Evolutionary conservation across 2,888 invertebrate genomes (phyloP), one percentile per base, ranked within the genome.

Genomic region (Harpagoxenus sublaevis): DNA sequence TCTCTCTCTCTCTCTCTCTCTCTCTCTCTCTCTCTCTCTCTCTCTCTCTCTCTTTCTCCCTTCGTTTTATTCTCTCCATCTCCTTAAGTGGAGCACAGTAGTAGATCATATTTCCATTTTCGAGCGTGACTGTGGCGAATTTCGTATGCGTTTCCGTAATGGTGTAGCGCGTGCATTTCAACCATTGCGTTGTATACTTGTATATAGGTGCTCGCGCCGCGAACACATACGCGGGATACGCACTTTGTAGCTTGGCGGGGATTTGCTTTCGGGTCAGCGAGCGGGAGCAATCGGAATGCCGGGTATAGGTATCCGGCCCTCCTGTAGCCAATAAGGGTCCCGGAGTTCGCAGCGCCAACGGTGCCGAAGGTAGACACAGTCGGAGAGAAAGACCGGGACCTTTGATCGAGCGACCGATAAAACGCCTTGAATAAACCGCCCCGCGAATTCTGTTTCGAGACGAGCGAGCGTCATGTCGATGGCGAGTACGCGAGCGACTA

Each of bases 191-290:
- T 23, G 23, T 0, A 23, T 23, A 23, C 23, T 23, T 23, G 51
- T 35, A 35, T 57, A 74, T 35, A 77, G 23, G 23, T 23, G 23
- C 65, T 23, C n/a, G n/a, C 82, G 75, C 45, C 23, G 45, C 53
- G 51, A 75, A 60, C 51, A 60, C 51, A 12, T 71, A 60, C 60
- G 66, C 65, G 31, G 68, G 31, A 70, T 83, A 60, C 87, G 75
- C 60, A 57, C 57, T 77, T 68, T 78, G 78, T 68, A 60, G 35
- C 48, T 12, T 48, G 70, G 28, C 82, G 48, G 60, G 65, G 85
- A 86, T 87, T 87, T 84, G 79, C 84, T 81, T 84, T 88, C 85
- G 87, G 84, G 82, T 85, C 84, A 79, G 86, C 68, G 71, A 84
- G 65, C 86, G 82, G 35, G 63, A 66, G 82, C 87, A 88, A 83